Base-by-base conservation (phyloP, 2,888 invertebrate genomes). In the Drosophila mimetica region DNA sequence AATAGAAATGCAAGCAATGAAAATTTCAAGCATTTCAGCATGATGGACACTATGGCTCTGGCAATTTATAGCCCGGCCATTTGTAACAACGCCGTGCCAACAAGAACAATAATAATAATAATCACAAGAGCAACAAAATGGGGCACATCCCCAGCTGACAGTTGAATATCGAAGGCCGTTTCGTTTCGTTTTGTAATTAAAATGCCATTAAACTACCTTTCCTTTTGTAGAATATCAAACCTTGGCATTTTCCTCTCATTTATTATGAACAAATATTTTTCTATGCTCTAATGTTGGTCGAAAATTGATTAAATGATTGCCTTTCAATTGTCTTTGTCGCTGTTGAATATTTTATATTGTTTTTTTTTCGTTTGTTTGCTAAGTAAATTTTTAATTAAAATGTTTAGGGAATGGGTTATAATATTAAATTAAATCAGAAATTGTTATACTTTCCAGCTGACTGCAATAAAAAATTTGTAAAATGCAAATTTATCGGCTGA, bases 1-100 rank as follows among this genome's bases (percentile, higher is more conserved):
- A 83, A 86, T 67, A 74, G 82, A 81, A 86, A 81, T 84, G 86
- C 79, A 79, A 71, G 75, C 81, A 64, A 78, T 86, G 85, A 72
- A 84, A 86, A 77, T 77, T 85, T 70, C 72, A 85, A 72, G 79
- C 69, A 73, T 81, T 84, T 86, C 79, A 86, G 74, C 82, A 73
- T 85, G 85, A 81, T 78, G 85, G 81, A 85, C 82, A 83, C 71
- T 64, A 59, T 57, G 66, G 65, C 52, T 55, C 46, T 65, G 78
- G 73, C 80, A 83, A 83, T 78, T 83, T 83, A 86, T 83, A 73
- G 75, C 67, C 63, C 39, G 61, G 20, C 48, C 70, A 66, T 66
- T 75, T 66, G 71, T 60, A 60, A 65, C 63, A 51, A 52, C 72
- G 42, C 58, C 71, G 61, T 54, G 55, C 60, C 42, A 58, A 41